These are phyloP conservation scores for Anisognathus igniventris DNA, from an alignment of 2,797 vertebrate genomes.

Conservation along the genomic window DNA sequence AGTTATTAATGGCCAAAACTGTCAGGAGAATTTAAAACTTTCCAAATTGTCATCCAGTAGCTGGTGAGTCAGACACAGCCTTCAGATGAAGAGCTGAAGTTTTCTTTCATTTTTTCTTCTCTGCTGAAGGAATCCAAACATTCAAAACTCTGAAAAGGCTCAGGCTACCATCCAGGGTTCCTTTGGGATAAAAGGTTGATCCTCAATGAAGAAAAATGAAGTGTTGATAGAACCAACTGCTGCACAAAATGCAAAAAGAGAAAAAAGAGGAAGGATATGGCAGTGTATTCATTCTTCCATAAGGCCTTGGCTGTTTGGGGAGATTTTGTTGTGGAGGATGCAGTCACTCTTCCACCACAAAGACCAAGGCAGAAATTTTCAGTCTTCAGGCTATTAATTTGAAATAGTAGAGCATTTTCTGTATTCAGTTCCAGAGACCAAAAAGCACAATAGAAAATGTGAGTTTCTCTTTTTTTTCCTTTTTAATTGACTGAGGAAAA, in stretches of 20 bases:
- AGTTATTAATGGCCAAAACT: background rate
- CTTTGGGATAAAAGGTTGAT: background rate
- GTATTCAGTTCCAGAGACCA: background rate
- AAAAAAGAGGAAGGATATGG: background rate
- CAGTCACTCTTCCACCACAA: background rate
- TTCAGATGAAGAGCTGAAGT: background rate
- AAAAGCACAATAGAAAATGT: background rate
- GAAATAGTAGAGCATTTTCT: background rate
- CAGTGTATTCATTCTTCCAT: background rate
- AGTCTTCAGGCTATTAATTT: background rate
- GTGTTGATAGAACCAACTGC: background rate
- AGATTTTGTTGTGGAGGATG: background rate
- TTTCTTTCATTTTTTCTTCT: background rate
- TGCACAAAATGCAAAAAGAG: background rate
- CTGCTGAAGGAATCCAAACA: background rate
- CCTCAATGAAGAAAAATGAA: background rate
- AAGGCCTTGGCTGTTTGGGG: background rate
- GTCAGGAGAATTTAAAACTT: slow-evolving; percentile 34
- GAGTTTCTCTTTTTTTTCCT: background rate
- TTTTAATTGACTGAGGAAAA: background rate
- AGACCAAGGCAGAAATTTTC: background rate
- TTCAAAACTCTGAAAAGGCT: background rate
- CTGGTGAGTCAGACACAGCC: slow-evolving; percentile 26
- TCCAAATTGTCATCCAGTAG: slow-evolving; percentile 39
- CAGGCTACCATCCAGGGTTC: background rate